phyloP scores from a whole-genome alignment of 2,888 invertebrate genomes.

The Iphiclides podalirius region DNA sequence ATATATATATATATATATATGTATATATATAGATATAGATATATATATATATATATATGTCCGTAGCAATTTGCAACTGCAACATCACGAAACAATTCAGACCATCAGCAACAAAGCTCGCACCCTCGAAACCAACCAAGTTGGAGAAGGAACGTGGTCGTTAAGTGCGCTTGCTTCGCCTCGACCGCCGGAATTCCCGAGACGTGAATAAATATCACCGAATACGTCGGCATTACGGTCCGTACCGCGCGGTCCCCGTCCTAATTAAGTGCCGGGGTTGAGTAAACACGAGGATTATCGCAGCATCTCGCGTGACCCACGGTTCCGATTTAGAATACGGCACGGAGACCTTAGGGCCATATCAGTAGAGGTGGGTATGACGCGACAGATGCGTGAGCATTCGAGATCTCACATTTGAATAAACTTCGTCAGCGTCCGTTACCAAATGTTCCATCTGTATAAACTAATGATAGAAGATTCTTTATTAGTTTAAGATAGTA shows the following conservation, averaged over 20 bases:
- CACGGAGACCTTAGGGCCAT: not conserved
- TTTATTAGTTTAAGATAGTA: no score
- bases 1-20: no score
- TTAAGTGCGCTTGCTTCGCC: constrained; percentile 49
- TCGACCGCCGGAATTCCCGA: constrained; percentile 43
- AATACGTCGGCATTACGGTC: no score
- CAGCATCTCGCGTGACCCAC: constrained; percentile 57
- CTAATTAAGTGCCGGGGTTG: constrained; percentile 61
- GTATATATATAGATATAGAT: no score
- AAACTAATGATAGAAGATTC: no score
- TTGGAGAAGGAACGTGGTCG: constrained; percentile 46
- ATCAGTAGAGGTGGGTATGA: not conserved
- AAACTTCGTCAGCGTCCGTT: no score
- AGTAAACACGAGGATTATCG: constrained; percentile 73
- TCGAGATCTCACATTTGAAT: no score
- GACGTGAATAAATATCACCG: constrained; percentile 55
- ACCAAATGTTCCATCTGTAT: no score
- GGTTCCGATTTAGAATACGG: no score
- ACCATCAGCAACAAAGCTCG: not conserved
- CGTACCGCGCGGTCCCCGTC: constrained; percentile 38
- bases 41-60: no score
- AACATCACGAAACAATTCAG: no score
- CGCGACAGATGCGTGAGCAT: not conserved
- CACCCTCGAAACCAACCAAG: constrained; percentile 10
- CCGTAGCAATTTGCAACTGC: no score